A percentile compares a stretch with the other conserved stretches of the same genome.
phyloP scores from a whole-genome alignment of 2,797 vertebrate genomes.

The Champsocephalus esox region DNA sequence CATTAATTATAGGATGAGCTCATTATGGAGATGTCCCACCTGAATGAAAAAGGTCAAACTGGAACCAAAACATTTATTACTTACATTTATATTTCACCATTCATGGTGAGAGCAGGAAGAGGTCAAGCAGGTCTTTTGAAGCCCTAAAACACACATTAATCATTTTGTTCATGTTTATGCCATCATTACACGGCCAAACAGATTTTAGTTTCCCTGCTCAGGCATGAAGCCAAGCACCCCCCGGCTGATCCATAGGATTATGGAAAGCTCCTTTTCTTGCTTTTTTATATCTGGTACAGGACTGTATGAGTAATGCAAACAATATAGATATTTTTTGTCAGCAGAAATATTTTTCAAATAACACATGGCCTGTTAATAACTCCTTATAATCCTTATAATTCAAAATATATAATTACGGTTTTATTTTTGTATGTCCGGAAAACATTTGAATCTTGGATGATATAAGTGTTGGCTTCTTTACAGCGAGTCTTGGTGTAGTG shows the following conservation, averaged over 20 bases:
- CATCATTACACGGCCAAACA: constrained; percentile 51
- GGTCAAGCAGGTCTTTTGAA: background rate
- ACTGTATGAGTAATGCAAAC: background rate
- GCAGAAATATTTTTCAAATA: background rate
- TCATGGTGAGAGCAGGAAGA: constrained; percentile 16
- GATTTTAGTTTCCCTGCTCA: constrained; percentile 58
- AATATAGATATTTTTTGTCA: constrained; percentile 7
- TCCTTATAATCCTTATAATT: background rate
- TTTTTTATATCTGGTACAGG: constrained; percentile 38
- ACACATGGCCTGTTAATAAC: background rate
- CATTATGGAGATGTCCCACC: constrained; percentile 17
- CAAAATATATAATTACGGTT: background rate
- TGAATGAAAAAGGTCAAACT: constrained; percentile 36
- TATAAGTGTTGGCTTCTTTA: constrained; percentile 13
- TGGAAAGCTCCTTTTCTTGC: constrained; percentile 68
- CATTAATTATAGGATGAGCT: constrained; percentile 33
- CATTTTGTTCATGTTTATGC: constrained; percentile 41
- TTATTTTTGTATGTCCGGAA: background rate
- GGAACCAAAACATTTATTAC: constrained; percentile 11
- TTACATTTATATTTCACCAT: constrained; percentile 16
- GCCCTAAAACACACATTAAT: constrained; percentile 49
- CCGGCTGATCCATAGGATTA: constrained; percentile 66
- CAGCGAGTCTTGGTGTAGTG: background rate
- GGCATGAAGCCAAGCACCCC: constrained; percentile 54
- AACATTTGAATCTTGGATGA: constrained; percentile 14